These are phyloP conservation scores for Falco punctatus DNA, from an alignment of 2,113 vertebrate genomes.

Conservation along the genomic window DNA sequence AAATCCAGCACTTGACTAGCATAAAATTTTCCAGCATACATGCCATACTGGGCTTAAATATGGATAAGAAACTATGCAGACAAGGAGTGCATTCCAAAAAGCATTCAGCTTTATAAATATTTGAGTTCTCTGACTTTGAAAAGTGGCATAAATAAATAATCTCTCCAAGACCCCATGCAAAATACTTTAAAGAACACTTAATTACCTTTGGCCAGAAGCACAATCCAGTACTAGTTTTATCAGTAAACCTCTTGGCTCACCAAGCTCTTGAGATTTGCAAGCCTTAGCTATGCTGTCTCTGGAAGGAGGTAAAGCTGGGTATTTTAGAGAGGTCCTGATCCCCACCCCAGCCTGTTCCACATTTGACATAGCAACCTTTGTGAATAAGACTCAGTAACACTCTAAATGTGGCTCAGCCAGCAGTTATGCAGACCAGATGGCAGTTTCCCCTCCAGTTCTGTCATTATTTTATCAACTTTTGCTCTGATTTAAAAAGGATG, in stretches of 20 bases:
- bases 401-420: background rate
- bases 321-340: background rate
- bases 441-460: background rate
- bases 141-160: conserved; percentile 47
- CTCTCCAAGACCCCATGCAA: conserved; percentile 3
- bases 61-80: conserved; percentile 60
- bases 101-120: conserved; percentile 54
- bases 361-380: background rate
- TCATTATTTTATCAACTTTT: conserved; percentile 52
- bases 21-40: conserved; percentile 44
- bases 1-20: conserved; percentile 14
- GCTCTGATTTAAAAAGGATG: background rate
- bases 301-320: background rate
- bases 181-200: conserved; percentile 39
- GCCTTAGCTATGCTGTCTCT: background rate
- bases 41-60: conserved; percentile 45
- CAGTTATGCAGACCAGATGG: conserved; percentile 48
- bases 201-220: background rate
- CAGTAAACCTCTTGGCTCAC: conserved; percentile 4
- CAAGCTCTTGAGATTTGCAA: background rate
- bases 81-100: conserved; percentile 36
- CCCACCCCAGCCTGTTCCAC: background rate
- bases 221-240: conserved; percentile 4
- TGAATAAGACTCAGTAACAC: background rate
- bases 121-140: conserved; percentile 23